Base-by-base conservation (phyloP, 2,797 vertebrate genomes). In the Trachops cirrhosus region DNA sequence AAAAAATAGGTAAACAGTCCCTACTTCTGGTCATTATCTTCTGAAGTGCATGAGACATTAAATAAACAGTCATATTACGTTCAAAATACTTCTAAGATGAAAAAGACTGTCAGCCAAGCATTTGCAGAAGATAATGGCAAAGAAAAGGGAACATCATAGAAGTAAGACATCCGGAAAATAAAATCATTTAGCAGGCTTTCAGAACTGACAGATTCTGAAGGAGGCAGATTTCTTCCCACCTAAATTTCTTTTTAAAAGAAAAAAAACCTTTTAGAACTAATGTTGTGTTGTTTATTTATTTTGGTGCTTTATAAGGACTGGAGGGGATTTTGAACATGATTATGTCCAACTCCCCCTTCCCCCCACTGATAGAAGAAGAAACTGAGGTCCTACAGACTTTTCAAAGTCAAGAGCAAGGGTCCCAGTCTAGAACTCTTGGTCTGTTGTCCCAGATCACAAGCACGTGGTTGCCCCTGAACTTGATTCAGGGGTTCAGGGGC, bases 61-160 rank as follows among this genome's bases (percentile, higher is more conserved):
- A 98, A 97, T 73, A 98, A 98, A 98, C 98, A 98, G 83, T 97
- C 93, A 96, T 94, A 95, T 93, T 97, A 95, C 85, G 90, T 93
- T 97, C 96, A 98, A 97, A 98, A 98, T 93, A 92, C 94, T 97
- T 96, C 75, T 73, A 92, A 95, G 93, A 97, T 95, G 96, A 93
- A 93, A 97, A 98, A 96, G 97, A 97, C 93, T 86, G 70, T 92
- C 95, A 96, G 74, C 71, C 77, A 44, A 74, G 92, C 92, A 74
- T 88, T 97, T 95, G 96, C 77, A 95, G 95, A 90, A 96, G 93
- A 93, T 89, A 96, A 96, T 68, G 78, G 70, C 74, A 74, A 86
- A 96, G 96, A 96, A 97, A 96, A 97, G 95, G 95, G 95, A 97
- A 93, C 75, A 75, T 15, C 37, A 18, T 93, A 95, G 50, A 94